phyloP scores from a whole-genome alignment of 2,113 vertebrate species.

The Pipa parva region DNA sequence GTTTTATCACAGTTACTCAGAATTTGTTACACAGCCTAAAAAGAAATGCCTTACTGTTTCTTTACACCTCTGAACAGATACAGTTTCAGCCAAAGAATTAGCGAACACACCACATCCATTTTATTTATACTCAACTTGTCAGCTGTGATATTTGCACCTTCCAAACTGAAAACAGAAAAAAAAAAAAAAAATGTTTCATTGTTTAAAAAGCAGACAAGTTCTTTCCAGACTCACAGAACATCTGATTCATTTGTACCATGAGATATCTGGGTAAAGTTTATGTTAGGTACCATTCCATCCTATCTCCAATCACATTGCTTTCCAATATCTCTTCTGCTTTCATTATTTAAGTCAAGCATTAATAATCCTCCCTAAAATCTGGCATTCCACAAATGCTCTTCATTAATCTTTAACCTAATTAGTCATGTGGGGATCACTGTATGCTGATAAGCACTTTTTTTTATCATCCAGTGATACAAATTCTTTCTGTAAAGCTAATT shows the following conservation, averaged over 20 bases:
- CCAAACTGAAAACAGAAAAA: background rate
- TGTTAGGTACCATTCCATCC: conserved; percentile 1
- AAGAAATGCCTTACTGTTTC: background rate
- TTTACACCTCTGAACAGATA: conserved; percentile 5
- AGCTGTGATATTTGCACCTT: conserved; percentile 12
- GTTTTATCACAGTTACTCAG: background rate
- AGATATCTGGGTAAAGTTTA: conserved; percentile 1
- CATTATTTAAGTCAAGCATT: background rate
- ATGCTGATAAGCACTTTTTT: background rate
- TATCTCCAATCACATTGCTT: background rate
- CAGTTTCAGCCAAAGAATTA: background rate
- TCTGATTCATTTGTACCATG: conserved; percentile 18
- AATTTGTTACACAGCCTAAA: background rate
- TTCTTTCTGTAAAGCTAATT: background rate
- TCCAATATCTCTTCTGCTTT: background rate
- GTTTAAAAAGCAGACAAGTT: background rate
- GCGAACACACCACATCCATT: background rate
- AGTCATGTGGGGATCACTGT: conserved; percentile 6
- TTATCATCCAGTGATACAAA: background rate
- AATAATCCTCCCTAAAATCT: conserved; percentile 2
- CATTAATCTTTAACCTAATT: conserved; percentile 18
- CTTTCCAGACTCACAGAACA: background rate
- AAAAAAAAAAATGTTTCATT: background rate
- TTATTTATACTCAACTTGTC: conserved; percentile 1
- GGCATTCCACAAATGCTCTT: conserved; percentile 18